Base-by-base conservation (phyloP, 2,888 invertebrate species). In the Dasysyrphus albostriatus region DNA sequence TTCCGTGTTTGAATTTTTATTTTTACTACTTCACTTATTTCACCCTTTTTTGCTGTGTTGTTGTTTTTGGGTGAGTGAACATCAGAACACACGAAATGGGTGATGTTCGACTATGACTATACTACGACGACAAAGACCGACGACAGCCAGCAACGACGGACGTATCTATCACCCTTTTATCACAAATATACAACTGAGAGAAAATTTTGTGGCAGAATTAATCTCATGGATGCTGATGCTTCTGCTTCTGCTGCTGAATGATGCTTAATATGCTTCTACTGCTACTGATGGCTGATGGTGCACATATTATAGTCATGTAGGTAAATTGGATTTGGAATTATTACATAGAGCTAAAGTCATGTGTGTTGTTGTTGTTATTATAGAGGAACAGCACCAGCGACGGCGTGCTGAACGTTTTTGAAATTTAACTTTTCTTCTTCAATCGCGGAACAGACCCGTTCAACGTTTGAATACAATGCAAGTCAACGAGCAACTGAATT, bases 401-500 rank as follows among this genome's bases (percentile, higher is more conserved):
- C 80, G 76, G 82, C 58, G 58, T 24, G 67, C 76, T 85, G 76
- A 73, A 56, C 47, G 65, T 73, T 63, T 65, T 14, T 56, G 14
- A 42, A 74, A 65, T 47, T 39, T 63, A 1, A 24, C 14, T 42
- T 14, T 42, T 59, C 16, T 16, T 7, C 6, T 14, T 47, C 49
- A 56, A 72, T 65, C 70, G 59, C 83, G 79, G 56, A 87, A 72
- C 78, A 47, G 16, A 49, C 19, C 70, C 78, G 78, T 54, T 19
- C 59, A 83, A 87, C 79, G 78, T 75, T 67, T 37, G 65, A 51
- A 75, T 89, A 89, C 89, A 88, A 89, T 90, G 91, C 89, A 90
- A 91, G 91, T 90, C 90, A 90, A 89, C 91, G 90, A 90, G 90
- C 90, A 91, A 91, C 90, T 90, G 83, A 90, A 89, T 88, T 89